phyloP scores from a whole-genome alignment of 2,797 vertebrate species.

The Heteromormyrus szaboi region DNA sequence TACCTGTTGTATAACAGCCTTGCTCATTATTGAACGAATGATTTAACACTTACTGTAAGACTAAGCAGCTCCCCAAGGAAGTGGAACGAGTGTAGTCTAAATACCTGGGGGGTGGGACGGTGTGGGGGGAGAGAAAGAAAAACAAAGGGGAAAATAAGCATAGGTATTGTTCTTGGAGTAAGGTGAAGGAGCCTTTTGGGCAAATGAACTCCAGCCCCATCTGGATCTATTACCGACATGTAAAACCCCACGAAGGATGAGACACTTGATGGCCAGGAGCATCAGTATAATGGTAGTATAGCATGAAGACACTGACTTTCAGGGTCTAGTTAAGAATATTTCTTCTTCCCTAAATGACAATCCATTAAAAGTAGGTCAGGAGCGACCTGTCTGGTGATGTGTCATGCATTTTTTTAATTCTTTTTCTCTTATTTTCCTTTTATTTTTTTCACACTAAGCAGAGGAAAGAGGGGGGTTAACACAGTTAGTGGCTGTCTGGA shows the following conservation, averaged over 20 bases:
- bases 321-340: conserved; percentile 68
- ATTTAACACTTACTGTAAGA: conserved; percentile 15
- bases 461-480: neutral
- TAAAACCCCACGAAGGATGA: conserved; percentile 64
- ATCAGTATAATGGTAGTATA: conserved; percentile 73
- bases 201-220: neutral
- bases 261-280: conserved; percentile 66
- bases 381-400: conserved; percentile 64
- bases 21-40: conserved; percentile 12
- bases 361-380: conserved; percentile 66
- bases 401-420: conserved; percentile 51
- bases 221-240: conserved; percentile 59
- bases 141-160: neutral
- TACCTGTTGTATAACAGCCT: conserved; percentile 10
- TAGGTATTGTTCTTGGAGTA: neutral
- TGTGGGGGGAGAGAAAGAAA: neutral
- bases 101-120: neutral
- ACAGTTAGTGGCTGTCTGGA: neutral
- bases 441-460: conserved; percentile 8
- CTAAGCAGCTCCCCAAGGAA: conserved; percentile 9
- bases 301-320: conserved; percentile 76
- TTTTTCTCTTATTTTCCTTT: conserved; percentile 1
- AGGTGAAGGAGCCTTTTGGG: neutral
- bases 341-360: conserved; percentile 72
- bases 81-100: neutral